Percentiles rank a stretch among this genome's conserved stretches.
Evolutionary conservation across 2,888 invertebrate species (phyloP).

Genomic region (Spisula solida): DNA sequence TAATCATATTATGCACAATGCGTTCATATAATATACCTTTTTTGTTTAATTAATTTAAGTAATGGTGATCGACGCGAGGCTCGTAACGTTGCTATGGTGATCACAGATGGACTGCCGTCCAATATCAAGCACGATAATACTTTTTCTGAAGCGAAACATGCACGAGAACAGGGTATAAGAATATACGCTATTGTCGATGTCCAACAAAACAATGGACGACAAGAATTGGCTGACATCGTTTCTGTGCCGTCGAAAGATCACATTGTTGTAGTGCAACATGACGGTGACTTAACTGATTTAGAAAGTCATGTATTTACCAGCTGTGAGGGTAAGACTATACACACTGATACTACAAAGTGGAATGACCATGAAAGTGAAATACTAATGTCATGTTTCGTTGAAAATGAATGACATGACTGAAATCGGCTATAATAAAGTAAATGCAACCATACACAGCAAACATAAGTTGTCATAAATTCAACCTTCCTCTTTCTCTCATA

Average conservation of each 20-base stretch:
- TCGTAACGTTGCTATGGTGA: conserved; percentile 81
- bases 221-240: conserved; percentile 82
- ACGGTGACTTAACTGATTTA: conserved; percentile 76
- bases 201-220: conserved; percentile 74
- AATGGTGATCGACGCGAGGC: conserved; percentile 83
- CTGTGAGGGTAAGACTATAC: conserved; percentile 73
- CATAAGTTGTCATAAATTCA: too few species aligned
- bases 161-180: conserved; percentile 79
- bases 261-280: conserved; percentile 78
- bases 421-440: too few species aligned
- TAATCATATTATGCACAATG: too few species aligned
- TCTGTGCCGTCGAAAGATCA: conserved; percentile 77
- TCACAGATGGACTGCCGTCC: conserved; percentile 84
- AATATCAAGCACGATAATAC: conserved; percentile 82
- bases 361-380: too few species aligned
- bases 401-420: too few species aligned
- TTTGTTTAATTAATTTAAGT: neutral
- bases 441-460: too few species aligned
- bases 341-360: too few species aligned
- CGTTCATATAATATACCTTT: too few species aligned
- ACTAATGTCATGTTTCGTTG: too few species aligned
- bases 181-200: conserved; percentile 83
- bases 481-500: too few species aligned
- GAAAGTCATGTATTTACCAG: conserved; percentile 71
- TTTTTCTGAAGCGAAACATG: conserved; percentile 77